These are phyloP conservation scores for Eonycteris spelaea DNA, from an alignment of 2,113 vertebrate genomes.

Conservation along the genomic window DNA sequence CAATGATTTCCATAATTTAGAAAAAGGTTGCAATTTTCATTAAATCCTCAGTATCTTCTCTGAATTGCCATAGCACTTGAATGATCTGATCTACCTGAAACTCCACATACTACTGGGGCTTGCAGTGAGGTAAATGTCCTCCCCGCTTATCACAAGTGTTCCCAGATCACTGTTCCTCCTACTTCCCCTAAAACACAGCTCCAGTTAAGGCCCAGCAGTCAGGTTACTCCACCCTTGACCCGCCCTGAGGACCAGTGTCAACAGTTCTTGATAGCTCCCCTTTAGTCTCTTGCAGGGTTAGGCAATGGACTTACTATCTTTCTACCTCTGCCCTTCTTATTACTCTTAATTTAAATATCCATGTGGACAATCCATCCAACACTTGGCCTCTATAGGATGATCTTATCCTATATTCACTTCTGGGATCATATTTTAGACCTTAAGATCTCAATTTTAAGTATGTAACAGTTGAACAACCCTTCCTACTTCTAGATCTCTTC, in stretches of 20 bases:
- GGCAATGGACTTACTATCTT: neutral
- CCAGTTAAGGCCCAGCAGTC: neutral
- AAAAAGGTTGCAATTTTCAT: neutral
- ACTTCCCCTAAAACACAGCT: neutral
- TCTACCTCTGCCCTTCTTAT: neutral
- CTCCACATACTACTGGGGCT: no score
- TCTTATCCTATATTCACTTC: neutral
- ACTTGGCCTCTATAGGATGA: neutral
- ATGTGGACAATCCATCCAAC: neutral
- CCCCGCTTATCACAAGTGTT: neutral
- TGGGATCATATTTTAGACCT: neutral
- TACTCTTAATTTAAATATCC: neutral
- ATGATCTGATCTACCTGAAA: neutral
- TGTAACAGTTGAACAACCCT: neutral
- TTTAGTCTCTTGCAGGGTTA: neutral
- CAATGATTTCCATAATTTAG: neutral
- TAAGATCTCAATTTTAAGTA: neutral
- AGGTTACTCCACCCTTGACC: neutral
- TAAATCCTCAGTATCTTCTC: neutral
- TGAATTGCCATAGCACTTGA: neutral
- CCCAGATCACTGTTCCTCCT: neutral
- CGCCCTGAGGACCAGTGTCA: neutral
- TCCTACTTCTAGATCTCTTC: neutral
- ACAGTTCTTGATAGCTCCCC: neutral
- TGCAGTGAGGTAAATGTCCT: neutral